Evolutionary conservation across 2,888 invertebrate genomes (phyloP).

Genomic region (Caenorhabditis zanzibari): DNA sequence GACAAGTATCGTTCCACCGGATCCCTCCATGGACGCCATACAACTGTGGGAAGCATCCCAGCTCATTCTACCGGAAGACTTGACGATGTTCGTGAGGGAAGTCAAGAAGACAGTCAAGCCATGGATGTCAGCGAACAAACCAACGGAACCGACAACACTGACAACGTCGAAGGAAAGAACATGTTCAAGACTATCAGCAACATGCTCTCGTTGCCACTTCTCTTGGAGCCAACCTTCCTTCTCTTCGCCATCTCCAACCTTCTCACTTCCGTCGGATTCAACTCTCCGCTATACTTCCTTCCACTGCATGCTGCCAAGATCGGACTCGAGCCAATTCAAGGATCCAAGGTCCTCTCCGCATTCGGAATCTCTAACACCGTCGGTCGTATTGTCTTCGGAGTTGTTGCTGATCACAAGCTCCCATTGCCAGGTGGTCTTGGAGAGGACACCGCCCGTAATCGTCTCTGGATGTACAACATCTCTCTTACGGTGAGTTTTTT

Average conservation of each 20-base stretch:
- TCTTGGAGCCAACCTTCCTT: slow-evolving; percentile 92
- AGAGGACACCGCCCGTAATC: slow-evolving; percentile 90
- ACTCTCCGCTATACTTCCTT: slow-evolving; percentile 92
- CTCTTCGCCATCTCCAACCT: slow-evolving; percentile 95
- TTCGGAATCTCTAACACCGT: slow-evolving; percentile 88
- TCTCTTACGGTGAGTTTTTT: slow-evolving; percentile 88
- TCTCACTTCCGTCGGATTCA: slow-evolving; percentile 95
- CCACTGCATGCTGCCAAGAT: slow-evolving; percentile 76
- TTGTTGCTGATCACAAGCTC: slow-evolving; percentile 84
- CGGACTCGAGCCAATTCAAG: slow-evolving; percentile 64
- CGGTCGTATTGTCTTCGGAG: slow-evolving; percentile 93
- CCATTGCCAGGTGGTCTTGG: slow-evolving; percentile 86
- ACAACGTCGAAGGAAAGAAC: slow-evolving; percentile 70
- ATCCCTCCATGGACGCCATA: slow-evolving; percentile 68
- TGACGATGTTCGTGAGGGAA: slow-evolving; percentile 71
- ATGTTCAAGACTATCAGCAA: slow-evolving; percentile 78
- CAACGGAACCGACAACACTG: slow-evolving; percentile 58
- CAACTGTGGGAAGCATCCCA: slow-evolving; percentile 61
- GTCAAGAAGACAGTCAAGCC: slow-evolving; percentile 65
- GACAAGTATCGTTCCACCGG: slow-evolving; percentile 76
- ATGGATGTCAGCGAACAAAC: slow-evolving; percentile 64
- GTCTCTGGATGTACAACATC: slow-evolving; percentile 92
- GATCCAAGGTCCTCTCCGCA: slow-evolving; percentile 74
- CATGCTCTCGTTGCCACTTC: slow-evolving; percentile 92
- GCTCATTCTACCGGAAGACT: slow-evolving; percentile 66